phyloP scores from a whole-genome alignment of 2,888 invertebrate genomes.

The Agapostemon virescens region DNA sequence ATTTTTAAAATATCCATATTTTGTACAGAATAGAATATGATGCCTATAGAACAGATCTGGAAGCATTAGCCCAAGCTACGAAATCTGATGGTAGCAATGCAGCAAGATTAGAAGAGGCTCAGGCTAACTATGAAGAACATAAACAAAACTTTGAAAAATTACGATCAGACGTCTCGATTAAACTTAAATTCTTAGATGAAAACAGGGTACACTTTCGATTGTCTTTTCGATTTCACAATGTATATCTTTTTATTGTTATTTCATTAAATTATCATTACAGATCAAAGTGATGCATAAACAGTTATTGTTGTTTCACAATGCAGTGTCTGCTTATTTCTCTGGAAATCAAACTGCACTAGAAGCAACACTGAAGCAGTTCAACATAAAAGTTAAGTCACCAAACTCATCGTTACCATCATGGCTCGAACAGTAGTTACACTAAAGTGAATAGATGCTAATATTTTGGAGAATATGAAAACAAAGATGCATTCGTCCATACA shows the following conservation, averaged over 20 bases:
- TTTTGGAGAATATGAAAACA: conserved; percentile 37
- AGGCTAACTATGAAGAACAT: conserved; percentile 90
- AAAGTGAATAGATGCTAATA: conserved; percentile 39
- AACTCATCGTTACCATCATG: conserved; percentile 90
- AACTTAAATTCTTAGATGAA: conserved; percentile 97
- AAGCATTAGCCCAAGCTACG: conserved; percentile 87
- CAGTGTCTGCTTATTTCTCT: conserved; percentile 97
- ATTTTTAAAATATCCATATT: conserved; percentile 22
- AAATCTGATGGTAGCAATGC: conserved; percentile 82
- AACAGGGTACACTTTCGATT: conserved; percentile 87
- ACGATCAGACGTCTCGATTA: conserved; percentile 95
- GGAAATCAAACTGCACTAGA: conserved; percentile 97
- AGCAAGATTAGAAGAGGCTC: conserved; percentile 88
- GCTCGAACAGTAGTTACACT: conserved; percentile 86
- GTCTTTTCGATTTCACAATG: neutral
- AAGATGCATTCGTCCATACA: conserved; percentile 51
- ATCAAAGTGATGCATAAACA: conserved; percentile 99
- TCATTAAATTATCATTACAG: conserved; percentile 80
- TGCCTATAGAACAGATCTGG: conserved; percentile 97
- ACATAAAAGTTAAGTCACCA: conserved; percentile 92
- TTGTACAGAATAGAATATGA: conserved; percentile 94
- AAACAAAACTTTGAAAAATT: conserved; percentile 95
- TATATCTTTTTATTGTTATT: neutral
- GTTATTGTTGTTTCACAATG: conserved; percentile 96
- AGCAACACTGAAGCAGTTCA: conserved; percentile 96